These are phyloP conservation scores for Gadus chalcogrammus DNA, from an alignment of 2,113 vertebrate species.

Conservation along the genomic window DNA sequence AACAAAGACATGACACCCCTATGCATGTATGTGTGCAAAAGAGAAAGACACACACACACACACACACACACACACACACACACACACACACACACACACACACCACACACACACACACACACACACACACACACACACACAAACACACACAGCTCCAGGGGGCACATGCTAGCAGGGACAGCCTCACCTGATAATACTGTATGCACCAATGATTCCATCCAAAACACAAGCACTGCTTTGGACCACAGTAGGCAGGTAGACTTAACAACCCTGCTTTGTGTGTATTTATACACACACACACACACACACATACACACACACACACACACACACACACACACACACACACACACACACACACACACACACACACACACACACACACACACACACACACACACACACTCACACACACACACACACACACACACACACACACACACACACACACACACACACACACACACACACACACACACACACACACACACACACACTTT, in stretches of 20 bases:
- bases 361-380: too few species aligned
- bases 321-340: too few species aligned
- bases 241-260: constrained; percentile 34
- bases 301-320: too few species aligned
- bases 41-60: background rate
- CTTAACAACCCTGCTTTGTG: constrained; percentile 25
- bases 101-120: constrained; percentile 29
- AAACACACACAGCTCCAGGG: constrained; percentile 60
- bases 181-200: constrained; percentile 59
- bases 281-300: background rate
- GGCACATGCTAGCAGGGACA: constrained; percentile 52
- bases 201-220: constrained; percentile 54
- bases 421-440: too few species aligned
- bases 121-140: constrained; percentile 27
- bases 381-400: too few species aligned
- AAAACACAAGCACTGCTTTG: constrained; percentile 53
- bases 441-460: too few species aligned
- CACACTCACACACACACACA: too few species aligned
- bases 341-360: too few species aligned
- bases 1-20: background rate
- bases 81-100: constrained; percentile 22
- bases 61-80: constrained; percentile 34
- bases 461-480: too few species aligned
- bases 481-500: too few species aligned
- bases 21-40: too few species aligned